Evolutionary conservation across 2,797 vertebrate species (phyloP), one percentile per base, ranked within the genome.

Genomic region (Bradypodion ventrale): DNA sequence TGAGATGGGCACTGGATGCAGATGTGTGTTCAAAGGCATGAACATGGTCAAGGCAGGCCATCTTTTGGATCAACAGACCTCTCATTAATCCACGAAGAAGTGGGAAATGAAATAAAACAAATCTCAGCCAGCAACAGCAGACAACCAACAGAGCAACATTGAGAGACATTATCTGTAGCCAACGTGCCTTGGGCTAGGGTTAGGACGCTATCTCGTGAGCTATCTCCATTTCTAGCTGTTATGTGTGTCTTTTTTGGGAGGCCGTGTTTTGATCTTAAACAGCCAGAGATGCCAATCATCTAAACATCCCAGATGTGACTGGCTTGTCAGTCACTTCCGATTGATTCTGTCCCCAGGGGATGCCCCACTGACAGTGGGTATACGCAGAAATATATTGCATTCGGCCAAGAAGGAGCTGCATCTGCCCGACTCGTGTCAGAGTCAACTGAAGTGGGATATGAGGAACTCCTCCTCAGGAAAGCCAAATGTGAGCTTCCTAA

Each of bases 401-500:
- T 19, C 21, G 59, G 56, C 40, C 52, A 60, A 83, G 63, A 35
- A 23, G 29, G n/a, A 19, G 27, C 56, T 15, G 7, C 7, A 35
- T 2, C n/a, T 2, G 21, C 7, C 65, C 75, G 63, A 35, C 3
- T 10, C 35, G 13, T 13, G 37, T 15, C 9, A 62, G 49, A 21
- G 19, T 44, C 37, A 44, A 59, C 65, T 27, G 35, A 35, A 37
- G 69, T 42, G 76, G 46, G 52, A 25, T 1, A 0, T 0, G 2
- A 2, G 32, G 3, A 69, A 56, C 42, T 32, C 12, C 27, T 5
- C 2, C 0, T 0, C 1, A 0, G 9, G 83, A 19, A 62, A 27
- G 0, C 3, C 27, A 27, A 37, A 23, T 4, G 42, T 32, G 0
- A 4, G 52, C 32, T 1, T 0, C 0, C 12, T 70, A 78, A 66